A percentile compares a stretch with the other conserved stretches of the same genome.
phyloP scores from a whole-genome alignment of 2,113 vertebrate species.

The Anoura caudifer region DNA sequence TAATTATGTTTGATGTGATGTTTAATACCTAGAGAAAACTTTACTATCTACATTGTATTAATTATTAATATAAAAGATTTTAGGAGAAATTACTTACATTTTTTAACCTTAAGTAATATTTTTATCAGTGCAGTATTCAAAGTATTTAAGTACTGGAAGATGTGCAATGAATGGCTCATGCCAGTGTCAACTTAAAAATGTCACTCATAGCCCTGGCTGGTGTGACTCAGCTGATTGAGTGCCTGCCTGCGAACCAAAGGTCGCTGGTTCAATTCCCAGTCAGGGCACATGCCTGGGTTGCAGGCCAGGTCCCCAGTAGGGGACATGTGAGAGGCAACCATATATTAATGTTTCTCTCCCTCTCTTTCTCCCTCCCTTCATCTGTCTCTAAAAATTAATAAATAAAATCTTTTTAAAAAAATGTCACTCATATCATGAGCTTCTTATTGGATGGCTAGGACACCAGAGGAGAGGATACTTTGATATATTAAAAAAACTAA shows the following conservation, averaged over 20 bases:
- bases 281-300: too few species aligned
- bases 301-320: too few species aligned
- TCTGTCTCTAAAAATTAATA: too few species aligned
- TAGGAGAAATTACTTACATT: slow-evolving; percentile 73
- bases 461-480: slow-evolving; percentile 40
- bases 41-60: slow-evolving; percentile 70
- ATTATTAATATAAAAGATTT: slow-evolving; percentile 72
- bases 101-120: slow-evolving; percentile 67
- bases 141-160: slow-evolving; percentile 54
- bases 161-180: slow-evolving; percentile 56
- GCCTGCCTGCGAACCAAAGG: too few species aligned
- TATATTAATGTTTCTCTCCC: too few species aligned
- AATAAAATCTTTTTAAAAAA: background rate
- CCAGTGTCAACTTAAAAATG: slow-evolving; percentile 56
- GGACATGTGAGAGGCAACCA: too few species aligned
- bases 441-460: slow-evolving; percentile 61
- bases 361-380: too few species aligned
- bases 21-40: slow-evolving; percentile 75
- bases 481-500: slow-evolving; percentile 51
- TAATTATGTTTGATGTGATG: slow-evolving; percentile 70
- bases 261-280: too few species aligned
- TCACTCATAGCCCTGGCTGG: background rate
- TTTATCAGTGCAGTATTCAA: slow-evolving; percentile 33
- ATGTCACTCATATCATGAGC: slow-evolving; percentile 20
- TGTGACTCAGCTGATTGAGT: too few species aligned